A percentile compares a stretch with the other conserved stretches of the same genome.
Conservation (phyloP, 2,113 vertebrate species). For the Agapornis roseicollis region DNA sequence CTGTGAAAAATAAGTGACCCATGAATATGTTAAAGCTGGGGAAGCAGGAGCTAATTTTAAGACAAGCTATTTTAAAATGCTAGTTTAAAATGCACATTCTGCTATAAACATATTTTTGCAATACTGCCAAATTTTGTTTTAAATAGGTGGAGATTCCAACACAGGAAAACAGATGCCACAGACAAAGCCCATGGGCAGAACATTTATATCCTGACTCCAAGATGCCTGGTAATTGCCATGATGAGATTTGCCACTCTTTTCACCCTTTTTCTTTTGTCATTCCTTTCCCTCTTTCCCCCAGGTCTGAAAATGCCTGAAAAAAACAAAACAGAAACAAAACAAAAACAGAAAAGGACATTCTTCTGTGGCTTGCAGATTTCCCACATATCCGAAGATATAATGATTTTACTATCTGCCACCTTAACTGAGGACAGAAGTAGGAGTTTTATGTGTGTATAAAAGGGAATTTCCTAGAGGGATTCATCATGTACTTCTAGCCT, state of each 20-base stretch:
- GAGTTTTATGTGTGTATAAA: neutral
- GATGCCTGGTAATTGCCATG: fast-evolving
- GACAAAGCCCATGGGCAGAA: neutral
- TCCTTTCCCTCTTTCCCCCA: neutral
- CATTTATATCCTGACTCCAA: neutral
- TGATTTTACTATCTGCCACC: neutral
- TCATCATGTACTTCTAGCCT: neutral
- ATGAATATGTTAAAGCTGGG: neutral
- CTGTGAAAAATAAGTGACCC: neutral
- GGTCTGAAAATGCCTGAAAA: too few relatives aligned
- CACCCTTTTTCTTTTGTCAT: neutral
- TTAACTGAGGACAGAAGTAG: neutral
- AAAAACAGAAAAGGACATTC: neutral
- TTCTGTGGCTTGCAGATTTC: neutral
- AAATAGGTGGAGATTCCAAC: neutral
- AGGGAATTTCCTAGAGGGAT: neutral
- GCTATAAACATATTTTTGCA: neutral
- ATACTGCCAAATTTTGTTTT: neutral
- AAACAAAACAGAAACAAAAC: neutral
- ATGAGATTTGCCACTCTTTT: neutral
- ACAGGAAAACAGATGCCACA: neutral
- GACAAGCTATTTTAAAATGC: neutral
- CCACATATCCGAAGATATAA: neutral
- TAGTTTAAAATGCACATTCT: neutral
- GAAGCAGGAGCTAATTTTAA: neutral